Conservation (phyloP, 1,140 invertebrate genomes). For the Akabosia matsudoensis region DNA sequence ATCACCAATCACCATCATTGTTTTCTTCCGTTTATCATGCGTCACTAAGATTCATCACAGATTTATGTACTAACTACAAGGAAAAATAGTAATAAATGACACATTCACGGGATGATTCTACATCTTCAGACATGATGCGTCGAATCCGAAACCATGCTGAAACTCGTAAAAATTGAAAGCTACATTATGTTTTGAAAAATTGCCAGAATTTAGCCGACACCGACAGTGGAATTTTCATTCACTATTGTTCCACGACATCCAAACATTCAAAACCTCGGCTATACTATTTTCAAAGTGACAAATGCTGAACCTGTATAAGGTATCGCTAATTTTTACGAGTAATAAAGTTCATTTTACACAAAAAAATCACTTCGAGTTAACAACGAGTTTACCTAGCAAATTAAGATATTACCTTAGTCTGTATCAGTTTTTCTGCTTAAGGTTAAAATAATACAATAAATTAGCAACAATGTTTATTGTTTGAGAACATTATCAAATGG, state of each 20-base stretch:
- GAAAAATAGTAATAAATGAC: no score
- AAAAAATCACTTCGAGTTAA: neutral
- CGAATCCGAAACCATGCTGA: neutral
- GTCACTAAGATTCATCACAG: no score
- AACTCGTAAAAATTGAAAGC: neutral
- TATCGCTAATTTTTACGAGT: neutral
- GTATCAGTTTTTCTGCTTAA: neutral
- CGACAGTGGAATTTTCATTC: no score
- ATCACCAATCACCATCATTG: no score
- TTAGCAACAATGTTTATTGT: constrained; percentile 23
- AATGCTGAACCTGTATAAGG: no score
- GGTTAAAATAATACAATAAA: constrained; percentile 15
- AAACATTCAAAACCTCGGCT: no score
- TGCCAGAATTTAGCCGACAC: neutral
- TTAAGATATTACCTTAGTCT: neutral
- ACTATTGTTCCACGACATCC: no score
- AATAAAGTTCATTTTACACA: neutral
- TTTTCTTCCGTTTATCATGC: no score
- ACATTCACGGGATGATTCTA: neutral
- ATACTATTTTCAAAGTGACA: no score
- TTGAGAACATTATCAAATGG: neutral
- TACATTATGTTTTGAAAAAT: neutral
- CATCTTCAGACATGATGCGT: no score
- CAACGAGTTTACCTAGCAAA: neutral
- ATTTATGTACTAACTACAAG: no score